Conservation (phyloP, 2,113 vertebrate species). For the Hassar affinis region DNA sequence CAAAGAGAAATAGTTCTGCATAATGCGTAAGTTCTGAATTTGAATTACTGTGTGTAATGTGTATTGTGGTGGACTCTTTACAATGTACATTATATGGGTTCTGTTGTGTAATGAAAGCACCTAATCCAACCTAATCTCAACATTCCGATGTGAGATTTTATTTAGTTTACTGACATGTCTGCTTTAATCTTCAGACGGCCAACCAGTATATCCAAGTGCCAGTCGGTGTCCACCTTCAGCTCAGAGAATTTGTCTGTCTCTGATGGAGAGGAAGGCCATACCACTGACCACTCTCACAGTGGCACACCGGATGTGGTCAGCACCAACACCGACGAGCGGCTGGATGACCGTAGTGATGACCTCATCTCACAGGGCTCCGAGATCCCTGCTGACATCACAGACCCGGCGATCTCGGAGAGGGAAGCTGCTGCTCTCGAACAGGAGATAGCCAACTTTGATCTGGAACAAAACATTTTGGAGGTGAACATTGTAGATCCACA, state of each 20-base stretch:
- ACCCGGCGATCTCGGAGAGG: conserved; percentile 79
- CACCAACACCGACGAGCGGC: conserved; percentile 86
- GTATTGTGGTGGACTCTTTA: not conserved
- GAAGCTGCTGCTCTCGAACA: conserved; percentile 73
- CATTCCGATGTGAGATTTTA: conserved; percentile 14
- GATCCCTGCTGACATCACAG: conserved; percentile 79
- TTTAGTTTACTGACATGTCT: not conserved
- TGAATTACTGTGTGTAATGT: not conserved
- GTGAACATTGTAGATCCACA: conserved; percentile 52
- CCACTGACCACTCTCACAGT: conserved; percentile 87
- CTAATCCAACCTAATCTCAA: not conserved
- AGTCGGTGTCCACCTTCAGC: conserved; percentile 89
- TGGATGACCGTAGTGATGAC: conserved; percentile 86
- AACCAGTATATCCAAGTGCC: conserved; percentile 82
- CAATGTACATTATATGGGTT: not conserved
- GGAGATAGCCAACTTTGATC: conserved; percentile 76
- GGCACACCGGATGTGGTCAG: conserved; percentile 89
- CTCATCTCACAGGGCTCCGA: conserved; percentile 86
- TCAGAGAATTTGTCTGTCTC: conserved; percentile 86
- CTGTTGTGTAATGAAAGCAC: not conserved
- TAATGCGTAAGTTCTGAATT: not conserved
- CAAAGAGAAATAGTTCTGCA: not conserved
- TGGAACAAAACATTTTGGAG: conserved; percentile 77
- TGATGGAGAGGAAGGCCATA: conserved; percentile 88
- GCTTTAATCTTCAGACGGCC: conserved; percentile 69